Evolutionary conservation across 1,140 invertebrate genomes (phyloP).

Genomic region (Hyles euphorbiae): DNA sequence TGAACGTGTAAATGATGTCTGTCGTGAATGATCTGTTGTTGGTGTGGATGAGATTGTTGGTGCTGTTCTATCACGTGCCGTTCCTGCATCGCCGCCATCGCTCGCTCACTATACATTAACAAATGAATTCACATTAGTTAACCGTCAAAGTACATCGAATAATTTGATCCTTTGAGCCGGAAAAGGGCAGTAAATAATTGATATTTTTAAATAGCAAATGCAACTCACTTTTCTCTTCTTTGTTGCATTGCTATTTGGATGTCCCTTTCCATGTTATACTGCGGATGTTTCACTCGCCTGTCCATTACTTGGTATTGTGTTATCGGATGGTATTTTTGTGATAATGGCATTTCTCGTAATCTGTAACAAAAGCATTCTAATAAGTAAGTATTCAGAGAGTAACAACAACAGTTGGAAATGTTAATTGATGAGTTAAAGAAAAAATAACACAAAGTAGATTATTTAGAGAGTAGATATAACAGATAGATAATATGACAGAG

Average conservation of each 20-base stretch:
- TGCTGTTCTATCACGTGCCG: constrained; percentile 26
- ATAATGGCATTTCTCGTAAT: constrained; percentile 6
- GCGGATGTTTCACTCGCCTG: constrained; percentile 4
- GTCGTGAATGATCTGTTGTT: constrained; percentile 32
- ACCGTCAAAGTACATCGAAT: no score
- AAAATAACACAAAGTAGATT: no score
- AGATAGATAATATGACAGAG: no score
- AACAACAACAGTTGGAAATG: no score
- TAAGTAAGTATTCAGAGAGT: no score
- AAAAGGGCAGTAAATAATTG: no score
- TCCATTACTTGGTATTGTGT: constrained; percentile 10
- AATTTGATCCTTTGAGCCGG: no score
- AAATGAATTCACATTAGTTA: background rate
- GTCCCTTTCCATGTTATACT: constrained; percentile 5
- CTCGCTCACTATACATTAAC: constrained; percentile 8
- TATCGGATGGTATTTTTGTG: constrained; percentile 7
- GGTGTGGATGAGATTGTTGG: constrained; percentile 29
- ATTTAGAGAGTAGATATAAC: no score
- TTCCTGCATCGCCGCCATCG: constrained; percentile 49
- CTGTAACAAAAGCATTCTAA: background rate
- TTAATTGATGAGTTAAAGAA: no score
- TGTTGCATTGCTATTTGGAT: constrained; percentile 13
- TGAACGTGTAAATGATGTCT: constrained; percentile 5
- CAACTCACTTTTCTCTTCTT: constrained; percentile 6
- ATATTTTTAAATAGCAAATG: background rate